These are phyloP conservation scores for Lutra lutra DNA, from an alignment of 2,797 vertebrate species.

Conservation along the genomic window DNA sequence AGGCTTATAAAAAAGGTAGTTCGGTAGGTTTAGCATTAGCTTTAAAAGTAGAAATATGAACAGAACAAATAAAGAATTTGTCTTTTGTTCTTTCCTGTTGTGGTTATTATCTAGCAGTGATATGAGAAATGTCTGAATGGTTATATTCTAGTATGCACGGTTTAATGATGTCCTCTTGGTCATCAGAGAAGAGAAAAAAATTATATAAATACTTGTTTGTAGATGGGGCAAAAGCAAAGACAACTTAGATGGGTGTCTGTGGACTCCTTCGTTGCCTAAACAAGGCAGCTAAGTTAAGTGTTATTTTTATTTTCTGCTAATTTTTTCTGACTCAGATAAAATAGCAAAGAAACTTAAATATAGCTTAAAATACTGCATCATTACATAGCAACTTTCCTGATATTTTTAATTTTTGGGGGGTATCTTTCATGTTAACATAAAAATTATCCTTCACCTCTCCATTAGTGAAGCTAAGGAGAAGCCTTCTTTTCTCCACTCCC, in stretches of 20 bases:
- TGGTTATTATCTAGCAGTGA: neutral
- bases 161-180: neutral
- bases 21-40: neutral
- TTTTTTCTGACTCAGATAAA: neutral
- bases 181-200: neutral
- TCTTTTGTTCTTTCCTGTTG: slow-evolving; percentile 2
- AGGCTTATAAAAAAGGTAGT: neutral
- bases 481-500: fast-evolving
- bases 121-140: neutral
- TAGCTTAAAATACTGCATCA: neutral
- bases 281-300: neutral
- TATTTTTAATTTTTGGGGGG: neutral
- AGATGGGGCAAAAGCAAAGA: neutral
- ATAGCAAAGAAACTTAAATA: neutral
- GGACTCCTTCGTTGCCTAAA: neutral
- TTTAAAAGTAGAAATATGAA: slow-evolving; percentile 46
- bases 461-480: neutral
- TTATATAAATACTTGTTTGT: neutral
- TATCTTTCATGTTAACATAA: slow-evolving; percentile 20
- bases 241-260: neutral
- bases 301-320: slow-evolving; percentile 1
- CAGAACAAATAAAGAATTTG: neutral
- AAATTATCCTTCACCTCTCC: neutral
- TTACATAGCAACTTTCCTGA: slow-evolving; percentile 6
- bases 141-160: neutral